Evolutionary conservation across 1,140 invertebrate species (phyloP).

Genomic region (Lucilia cuprina): DNA sequence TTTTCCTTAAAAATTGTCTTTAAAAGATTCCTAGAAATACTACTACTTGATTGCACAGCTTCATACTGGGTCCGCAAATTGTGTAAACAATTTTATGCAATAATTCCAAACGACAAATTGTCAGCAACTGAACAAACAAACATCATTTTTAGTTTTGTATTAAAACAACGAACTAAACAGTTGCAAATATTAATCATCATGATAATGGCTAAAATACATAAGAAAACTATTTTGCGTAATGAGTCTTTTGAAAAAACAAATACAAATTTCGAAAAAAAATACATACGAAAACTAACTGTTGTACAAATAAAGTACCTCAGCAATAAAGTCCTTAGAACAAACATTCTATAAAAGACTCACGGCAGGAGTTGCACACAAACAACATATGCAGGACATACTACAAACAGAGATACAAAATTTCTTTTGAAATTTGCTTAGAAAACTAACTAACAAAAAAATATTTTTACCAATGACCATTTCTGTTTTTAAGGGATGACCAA

Average conservation of each 20-base stretch:
- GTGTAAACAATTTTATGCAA: neutral
- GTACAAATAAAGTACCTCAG: too few relatives aligned
- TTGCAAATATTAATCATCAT: conserved; percentile 8
- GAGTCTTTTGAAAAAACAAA: neutral
- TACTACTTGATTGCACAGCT: neutral
- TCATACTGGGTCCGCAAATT: neutral
- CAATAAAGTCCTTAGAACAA: neutral
- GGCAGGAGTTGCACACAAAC: neutral
- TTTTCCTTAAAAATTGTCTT: neutral
- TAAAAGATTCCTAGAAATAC: neutral
- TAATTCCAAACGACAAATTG: neutral
- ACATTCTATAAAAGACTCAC: neutral
- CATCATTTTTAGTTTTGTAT: neutral
- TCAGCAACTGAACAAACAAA: neutral
- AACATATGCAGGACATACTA: conserved; percentile 1
- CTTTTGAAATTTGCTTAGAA: neutral
- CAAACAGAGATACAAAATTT: neutral
- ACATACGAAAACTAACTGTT: neutral
- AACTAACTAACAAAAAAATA: neutral
- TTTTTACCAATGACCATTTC: neutral
- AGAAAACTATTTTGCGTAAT: neutral
- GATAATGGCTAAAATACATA: neutral
- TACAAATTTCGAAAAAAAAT: neutral
- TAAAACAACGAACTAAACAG: neutral
- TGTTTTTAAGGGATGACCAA: neutral